phyloP scores from a whole-genome alignment of 2,113 vertebrate genomes.

The Sarotherodon lohbergeri region DNA sequence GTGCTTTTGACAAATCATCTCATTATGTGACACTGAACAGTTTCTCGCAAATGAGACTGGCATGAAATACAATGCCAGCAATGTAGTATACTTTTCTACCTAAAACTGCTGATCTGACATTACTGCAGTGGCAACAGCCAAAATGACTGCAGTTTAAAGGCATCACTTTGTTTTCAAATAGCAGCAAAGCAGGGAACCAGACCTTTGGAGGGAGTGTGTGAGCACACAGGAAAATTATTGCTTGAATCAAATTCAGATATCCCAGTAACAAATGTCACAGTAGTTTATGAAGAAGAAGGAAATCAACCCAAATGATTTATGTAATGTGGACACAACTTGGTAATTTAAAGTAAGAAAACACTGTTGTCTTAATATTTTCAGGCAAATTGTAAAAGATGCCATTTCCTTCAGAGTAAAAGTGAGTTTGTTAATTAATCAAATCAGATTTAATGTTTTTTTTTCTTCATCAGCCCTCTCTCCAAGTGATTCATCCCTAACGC shows the following conservation, averaged over 20 bases:
- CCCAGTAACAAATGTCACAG: not conserved
- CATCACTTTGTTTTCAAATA: not conserved
- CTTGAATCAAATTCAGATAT: not conserved
- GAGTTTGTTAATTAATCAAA: conserved; percentile 37
- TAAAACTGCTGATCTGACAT: not conserved
- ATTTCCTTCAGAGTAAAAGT: not conserved
- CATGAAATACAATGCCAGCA: not conserved
- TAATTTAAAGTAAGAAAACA: not conserved
- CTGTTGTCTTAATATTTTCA: not conserved
- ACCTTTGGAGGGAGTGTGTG: not conserved
- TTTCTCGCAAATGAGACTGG: not conserved
- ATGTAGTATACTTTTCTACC: not conserved
- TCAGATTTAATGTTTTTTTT: not conserved
- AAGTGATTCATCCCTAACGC: conserved; percentile 40
- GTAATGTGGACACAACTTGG: not conserved
- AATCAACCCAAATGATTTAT: not conserved
- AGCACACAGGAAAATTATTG: not conserved
- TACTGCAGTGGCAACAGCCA: not conserved
- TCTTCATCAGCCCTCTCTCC: not conserved
- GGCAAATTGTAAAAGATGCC: not conserved
- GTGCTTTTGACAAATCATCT: conserved; percentile 25
- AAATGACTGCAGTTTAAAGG: not conserved
- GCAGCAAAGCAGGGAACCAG: not conserved
- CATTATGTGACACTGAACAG: not conserved
- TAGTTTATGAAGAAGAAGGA: not conserved